These are phyloP conservation scores for Telmatherina bonti DNA, from an alignment of 2,797 vertebrate species.

Conservation along the genomic window DNA sequence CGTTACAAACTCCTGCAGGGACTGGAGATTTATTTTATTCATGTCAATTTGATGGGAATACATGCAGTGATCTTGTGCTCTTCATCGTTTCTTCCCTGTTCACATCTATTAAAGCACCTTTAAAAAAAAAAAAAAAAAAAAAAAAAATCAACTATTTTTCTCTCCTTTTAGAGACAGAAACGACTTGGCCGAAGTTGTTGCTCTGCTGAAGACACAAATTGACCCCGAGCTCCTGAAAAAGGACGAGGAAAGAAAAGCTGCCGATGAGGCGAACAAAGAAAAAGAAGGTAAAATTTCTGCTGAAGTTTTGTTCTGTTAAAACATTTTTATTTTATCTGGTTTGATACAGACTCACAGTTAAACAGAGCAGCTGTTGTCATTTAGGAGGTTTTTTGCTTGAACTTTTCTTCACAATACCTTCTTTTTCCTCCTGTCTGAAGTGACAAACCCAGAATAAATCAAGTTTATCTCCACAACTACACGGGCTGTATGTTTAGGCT, in stretches of 20 bases:
- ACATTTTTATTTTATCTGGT: no score
- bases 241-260: slow-evolving; percentile 81
- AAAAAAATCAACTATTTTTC: slow-evolving; percentile 2
- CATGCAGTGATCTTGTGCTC: no score
- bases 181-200: slow-evolving; percentile 92
- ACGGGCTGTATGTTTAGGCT: not conserved
- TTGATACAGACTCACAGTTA: no score
- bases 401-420: no score
- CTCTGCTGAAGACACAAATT: slow-evolving; percentile 95
- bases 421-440: no score
- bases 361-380: no score
- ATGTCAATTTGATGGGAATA: no score
- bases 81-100: not conserved
- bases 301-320: not conserved
- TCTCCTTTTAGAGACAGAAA: slow-evolving; percentile 87
- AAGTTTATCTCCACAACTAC: not conserved
- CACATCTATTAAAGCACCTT: not conserved
- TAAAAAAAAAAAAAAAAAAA: not conserved
- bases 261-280: slow-evolving; percentile 56
- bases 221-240: slow-evolving; percentile 92
- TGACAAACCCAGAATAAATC: not conserved
- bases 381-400: no score
- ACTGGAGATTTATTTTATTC: no score
- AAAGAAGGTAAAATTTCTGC: not conserved
- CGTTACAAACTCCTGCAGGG: no score